These are phyloP conservation scores for Thyatira batis DNA, from an alignment of 2,888 invertebrate species.

Conservation along the genomic window DNA sequence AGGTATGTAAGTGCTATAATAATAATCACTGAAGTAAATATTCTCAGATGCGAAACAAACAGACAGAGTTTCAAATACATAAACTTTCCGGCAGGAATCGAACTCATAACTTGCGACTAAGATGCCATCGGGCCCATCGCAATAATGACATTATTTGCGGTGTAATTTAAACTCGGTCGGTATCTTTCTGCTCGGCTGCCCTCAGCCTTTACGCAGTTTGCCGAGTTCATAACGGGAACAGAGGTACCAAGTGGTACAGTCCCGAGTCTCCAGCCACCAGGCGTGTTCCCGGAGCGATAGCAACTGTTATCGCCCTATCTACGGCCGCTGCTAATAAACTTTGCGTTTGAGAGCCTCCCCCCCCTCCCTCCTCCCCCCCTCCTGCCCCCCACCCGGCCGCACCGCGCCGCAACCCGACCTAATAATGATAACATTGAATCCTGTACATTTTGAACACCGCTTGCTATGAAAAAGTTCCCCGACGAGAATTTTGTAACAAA, in stretches of 20 bases:
- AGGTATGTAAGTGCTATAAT: too few species aligned
- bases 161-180: too few species aligned
- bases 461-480: not conserved
- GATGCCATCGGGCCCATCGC: too few species aligned
- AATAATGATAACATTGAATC: not conserved
- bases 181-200: not conserved
- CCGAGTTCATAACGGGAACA: not conserved
- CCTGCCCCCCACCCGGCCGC: slow-evolving; percentile 2
- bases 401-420: not conserved
- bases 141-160: too few species aligned
- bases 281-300: not conserved
- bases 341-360: not conserved
- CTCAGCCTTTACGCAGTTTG: not conserved
- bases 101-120: too few species aligned
- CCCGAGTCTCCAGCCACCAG: too few species aligned
- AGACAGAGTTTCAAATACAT: too few species aligned
- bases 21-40: too few species aligned
- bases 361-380: not conserved
- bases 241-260: not conserved
- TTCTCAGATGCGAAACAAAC: too few species aligned
- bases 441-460: not conserved
- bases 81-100: too few species aligned
- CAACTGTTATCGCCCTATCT: not conserved
- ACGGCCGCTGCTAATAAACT: not conserved
- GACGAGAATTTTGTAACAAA: not conserved